phyloP scores from a whole-genome alignment of 2,797 vertebrate species.

The Mormyrus proboscirostris region DNA sequence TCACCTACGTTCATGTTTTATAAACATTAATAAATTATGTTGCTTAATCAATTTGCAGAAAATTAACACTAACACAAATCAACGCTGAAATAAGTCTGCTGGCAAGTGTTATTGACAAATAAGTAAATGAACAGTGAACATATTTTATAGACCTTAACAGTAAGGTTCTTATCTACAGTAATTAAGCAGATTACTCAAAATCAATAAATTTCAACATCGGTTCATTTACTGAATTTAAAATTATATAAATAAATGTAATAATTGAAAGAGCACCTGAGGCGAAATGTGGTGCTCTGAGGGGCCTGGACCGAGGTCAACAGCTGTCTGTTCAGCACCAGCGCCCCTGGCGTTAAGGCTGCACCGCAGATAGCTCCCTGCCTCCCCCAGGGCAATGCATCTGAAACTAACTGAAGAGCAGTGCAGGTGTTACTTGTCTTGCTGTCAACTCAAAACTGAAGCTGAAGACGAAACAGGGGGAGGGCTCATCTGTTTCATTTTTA shows the following conservation, averaged over 20 bases:
- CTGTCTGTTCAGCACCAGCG: neutral
- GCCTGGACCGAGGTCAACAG: neutral
- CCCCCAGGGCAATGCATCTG: neutral
- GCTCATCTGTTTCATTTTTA: neutral
- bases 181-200: neutral
- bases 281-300: neutral
- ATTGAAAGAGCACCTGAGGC: neutral
- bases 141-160: neutral
- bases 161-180: neutral
- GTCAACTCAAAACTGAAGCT: neutral
- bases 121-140: neutral
- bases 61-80: neutral
- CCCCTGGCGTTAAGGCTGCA: neutral
- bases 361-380: neutral
- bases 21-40: neutral
- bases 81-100: neutral
- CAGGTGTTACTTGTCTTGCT: neutral
- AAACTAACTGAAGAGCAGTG: neutral
- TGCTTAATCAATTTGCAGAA: neutral
- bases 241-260: neutral
- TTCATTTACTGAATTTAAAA: neutral
- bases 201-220: constrained; percentile 4
- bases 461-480: neutral
- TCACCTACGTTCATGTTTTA: neutral
- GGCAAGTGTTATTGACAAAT: neutral